A percentile compares a stretch with the other conserved stretches of the same genome.
Evolutionary conservation across 1,140 invertebrate genomes (phyloP).

Genomic region (Rhyzopertha dominica): DNA sequence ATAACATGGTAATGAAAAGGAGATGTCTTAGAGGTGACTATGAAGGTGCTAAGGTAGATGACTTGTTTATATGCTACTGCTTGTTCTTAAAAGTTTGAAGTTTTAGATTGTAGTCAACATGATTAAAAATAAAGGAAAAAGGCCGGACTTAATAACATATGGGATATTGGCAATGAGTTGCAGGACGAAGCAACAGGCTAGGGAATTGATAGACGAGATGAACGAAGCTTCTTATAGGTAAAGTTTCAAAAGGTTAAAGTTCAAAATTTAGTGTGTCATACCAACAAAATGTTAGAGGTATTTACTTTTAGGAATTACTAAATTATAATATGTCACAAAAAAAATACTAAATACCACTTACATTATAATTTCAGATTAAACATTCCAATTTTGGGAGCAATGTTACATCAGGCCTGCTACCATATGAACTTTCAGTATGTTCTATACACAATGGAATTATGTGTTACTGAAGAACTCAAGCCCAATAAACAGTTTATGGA

Average conservation of each 20-base stretch:
- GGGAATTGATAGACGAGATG: constrained; percentile 64
- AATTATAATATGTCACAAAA: constrained; percentile 3
- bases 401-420: constrained; percentile 58
- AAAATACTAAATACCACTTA: not conserved
- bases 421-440: constrained; percentile 60
- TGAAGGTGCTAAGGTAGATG: constrained; percentile 56
- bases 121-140: constrained; percentile 56
- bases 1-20: constrained; percentile 81
- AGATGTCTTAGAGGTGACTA: constrained; percentile 62
- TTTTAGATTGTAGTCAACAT: constrained; percentile 39
- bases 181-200: constrained; percentile 53
- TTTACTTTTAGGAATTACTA: constrained; percentile 9
- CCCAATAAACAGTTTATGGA: constrained; percentile 54
- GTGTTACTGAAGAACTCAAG: constrained; percentile 54
- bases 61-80: constrained; percentile 21
- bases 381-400: constrained; percentile 62
- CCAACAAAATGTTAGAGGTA: too few relatives aligned
- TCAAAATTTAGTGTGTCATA: too few relatives aligned
- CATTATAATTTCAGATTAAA: constrained; percentile 54
- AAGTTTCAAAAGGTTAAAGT: constrained; percentile 3
- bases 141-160: constrained; percentile 76
- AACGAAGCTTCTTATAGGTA: constrained; percentile 58
- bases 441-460: constrained; percentile 60
- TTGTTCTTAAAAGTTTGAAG: constrained; percentile 19
- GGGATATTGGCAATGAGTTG: constrained; percentile 79